Conservation (phyloP, 2,888 invertebrate species). For the Euzophera pinguis region DNA sequence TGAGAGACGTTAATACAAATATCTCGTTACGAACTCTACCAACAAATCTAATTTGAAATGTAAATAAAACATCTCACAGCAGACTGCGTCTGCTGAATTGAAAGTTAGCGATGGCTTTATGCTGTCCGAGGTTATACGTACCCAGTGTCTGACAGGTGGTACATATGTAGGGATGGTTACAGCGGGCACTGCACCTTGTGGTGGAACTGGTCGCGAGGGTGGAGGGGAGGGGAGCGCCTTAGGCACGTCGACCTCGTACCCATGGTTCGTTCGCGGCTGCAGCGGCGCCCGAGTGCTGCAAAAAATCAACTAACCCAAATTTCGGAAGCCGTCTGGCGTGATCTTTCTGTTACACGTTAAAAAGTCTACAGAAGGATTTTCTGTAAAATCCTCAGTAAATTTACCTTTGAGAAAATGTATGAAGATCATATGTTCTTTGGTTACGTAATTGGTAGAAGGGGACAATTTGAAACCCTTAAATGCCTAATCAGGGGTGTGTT, state of each 20-base stretch:
- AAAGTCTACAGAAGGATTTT: background rate
- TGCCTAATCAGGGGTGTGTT: too few relatives aligned
- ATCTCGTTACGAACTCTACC: too few relatives aligned
- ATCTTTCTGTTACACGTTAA: slow-evolving; percentile 36
- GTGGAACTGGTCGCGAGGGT: slow-evolving; percentile 65
- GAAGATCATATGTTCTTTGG: too few relatives aligned
- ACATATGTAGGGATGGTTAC: slow-evolving; percentile 60
- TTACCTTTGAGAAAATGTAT: too few relatives aligned
- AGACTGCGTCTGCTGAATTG: slow-evolving; percentile 8
- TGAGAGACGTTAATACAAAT: too few relatives aligned
- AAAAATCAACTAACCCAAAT: slow-evolving; percentile 74
- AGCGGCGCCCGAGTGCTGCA: slow-evolving; percentile 56
- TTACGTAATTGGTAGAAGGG: too few relatives aligned
- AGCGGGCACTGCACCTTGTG: slow-evolving; percentile 72
- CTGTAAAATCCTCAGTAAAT: too few relatives aligned
- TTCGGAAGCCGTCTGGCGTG: slow-evolving; percentile 70
- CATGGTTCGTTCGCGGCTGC: slow-evolving; percentile 36
- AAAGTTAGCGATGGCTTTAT: slow-evolving; percentile 35
- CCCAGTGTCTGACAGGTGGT: slow-evolving; percentile 76
- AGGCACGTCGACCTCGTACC: slow-evolving; percentile 69
- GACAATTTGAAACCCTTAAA: too few relatives aligned
- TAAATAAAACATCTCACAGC: background rate
- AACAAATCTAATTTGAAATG: background rate
- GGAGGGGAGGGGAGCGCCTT: slow-evolving; percentile 31
- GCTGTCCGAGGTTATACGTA: slow-evolving; percentile 46